Evolutionary conservation across 2,888 invertebrate species (phyloP).

Genomic region (Drosophila subquinaria): DNA sequence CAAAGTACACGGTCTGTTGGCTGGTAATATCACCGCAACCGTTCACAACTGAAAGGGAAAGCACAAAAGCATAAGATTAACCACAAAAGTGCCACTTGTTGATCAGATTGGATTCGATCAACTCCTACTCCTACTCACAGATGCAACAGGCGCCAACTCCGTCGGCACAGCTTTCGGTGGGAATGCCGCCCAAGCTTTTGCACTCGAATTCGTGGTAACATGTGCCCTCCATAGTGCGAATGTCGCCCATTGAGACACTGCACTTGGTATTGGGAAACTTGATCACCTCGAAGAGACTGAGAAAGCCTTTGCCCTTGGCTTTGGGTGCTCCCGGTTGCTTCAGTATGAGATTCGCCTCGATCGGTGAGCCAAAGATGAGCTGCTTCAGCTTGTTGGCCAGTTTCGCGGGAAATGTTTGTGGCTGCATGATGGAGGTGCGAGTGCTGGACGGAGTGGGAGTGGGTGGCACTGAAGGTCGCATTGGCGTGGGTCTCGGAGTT

Average conservation of each 20-base stretch:
- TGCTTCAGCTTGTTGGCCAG: conserved; percentile 76
- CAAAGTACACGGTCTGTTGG: conserved; percentile 90
- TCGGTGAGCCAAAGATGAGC: conserved; percentile 76
- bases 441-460: conserved; percentile 54
- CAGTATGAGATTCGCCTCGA: conserved; percentile 80
- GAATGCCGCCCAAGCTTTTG: conserved; percentile 87
- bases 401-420: conserved; percentile 48
- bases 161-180: conserved; percentile 90
- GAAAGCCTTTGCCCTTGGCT: conserved; percentile 86
- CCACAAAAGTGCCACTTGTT: neutral
- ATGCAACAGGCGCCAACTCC: conserved; percentile 92
- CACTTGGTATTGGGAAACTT: conserved; percentile 90
- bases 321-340: conserved; percentile 65
- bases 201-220: conserved; percentile 91
- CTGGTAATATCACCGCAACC: conserved; percentile 89
- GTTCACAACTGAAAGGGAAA: conserved; percentile 87
- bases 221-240: conserved; percentile 89
- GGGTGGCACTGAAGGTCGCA: conserved; percentile 37
- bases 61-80: conserved; percentile 1
- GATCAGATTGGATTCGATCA: neutral
- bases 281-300: conserved; percentile 90
- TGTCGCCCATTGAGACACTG: conserved; percentile 81
- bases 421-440: conserved; percentile 79
- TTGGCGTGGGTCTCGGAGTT: conserved; percentile 36
- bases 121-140: conserved; percentile 87